Percentiles rank a stretch among this genome's conserved stretches.
Conservation (phyloP, 2,888 invertebrate genomes). For the Aethes cnicana region DNA sequence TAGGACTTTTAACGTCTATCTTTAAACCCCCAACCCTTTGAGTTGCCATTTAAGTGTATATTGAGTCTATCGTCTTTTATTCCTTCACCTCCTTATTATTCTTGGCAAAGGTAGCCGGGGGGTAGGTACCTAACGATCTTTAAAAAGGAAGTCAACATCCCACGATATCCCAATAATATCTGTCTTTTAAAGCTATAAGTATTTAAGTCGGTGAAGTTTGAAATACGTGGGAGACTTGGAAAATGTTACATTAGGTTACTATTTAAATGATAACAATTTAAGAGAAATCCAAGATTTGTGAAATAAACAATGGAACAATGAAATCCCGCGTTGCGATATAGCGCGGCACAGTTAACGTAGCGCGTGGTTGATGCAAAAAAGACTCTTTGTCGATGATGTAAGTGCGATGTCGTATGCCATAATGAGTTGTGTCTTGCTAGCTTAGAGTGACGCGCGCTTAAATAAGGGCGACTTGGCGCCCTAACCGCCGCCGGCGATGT, state of each 20-base stretch:
- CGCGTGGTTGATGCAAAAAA: no score
- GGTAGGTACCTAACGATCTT: no score
- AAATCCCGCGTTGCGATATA: slow-evolving; percentile 7
- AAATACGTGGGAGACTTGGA: no score
- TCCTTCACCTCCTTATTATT: neutral
- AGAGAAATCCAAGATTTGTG: slow-evolving; percentile 14
- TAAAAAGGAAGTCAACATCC: no score
- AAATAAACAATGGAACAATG: slow-evolving; percentile 27
- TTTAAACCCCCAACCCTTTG: neutral
- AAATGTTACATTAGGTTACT: neutral
- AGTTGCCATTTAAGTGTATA: neutral
- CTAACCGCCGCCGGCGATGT: slow-evolving; percentile 31
- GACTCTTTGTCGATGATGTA: no score
- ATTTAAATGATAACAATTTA: slow-evolving; percentile 19
- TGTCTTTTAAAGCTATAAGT: no score
- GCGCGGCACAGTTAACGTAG: neutral
- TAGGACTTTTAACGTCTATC: neutral
- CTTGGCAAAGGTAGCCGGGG: no score
- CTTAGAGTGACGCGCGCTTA: slow-evolving; percentile 31
- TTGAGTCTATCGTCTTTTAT: neutral
- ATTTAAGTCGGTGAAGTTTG: no score
- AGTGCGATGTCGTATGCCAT: no score
- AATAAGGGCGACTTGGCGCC: slow-evolving; percentile 42
- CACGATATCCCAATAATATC: no score
- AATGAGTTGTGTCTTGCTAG: neutral